phyloP scores from a whole-genome alignment of 2,888 invertebrate genomes.

The Brachyptera putata region DNA sequence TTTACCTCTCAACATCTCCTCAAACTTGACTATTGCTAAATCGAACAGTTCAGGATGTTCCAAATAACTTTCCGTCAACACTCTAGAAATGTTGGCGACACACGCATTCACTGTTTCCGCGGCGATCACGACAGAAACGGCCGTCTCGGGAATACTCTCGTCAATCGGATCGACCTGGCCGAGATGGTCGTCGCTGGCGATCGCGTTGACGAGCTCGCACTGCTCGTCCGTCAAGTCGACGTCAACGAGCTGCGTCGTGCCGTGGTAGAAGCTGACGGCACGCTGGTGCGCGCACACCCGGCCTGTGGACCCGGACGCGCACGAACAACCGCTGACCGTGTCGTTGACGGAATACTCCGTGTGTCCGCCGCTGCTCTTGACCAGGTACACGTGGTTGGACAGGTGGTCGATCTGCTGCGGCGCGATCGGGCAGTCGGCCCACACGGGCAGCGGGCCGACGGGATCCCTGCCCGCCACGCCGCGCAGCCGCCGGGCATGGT shows the following conservation, averaged over 20 bases:
- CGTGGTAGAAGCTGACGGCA: not conserved
- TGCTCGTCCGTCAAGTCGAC: not conserved
- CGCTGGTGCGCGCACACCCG: constrained; percentile 3
- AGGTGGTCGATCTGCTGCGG: not conserved
- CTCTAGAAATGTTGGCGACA: no score
- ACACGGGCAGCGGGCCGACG: not conserved
- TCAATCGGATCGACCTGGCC: no score
- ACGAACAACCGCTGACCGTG: not conserved
- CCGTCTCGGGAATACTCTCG: no score
- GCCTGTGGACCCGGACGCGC: not conserved
- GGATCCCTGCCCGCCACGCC: no score
- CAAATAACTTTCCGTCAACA: no score
- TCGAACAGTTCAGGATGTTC: no score
- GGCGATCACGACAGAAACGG: no score
- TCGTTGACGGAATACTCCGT: not conserved
- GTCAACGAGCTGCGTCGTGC: not conserved
- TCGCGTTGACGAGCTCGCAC: not conserved
- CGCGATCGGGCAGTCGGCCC: not conserved
- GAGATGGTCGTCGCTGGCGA: not conserved
- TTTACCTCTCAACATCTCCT: no score
- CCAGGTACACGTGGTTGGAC: not conserved
- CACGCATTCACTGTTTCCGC: no score
- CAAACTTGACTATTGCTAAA: no score
- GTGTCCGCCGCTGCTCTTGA: not conserved
- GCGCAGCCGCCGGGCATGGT: no score